phyloP scores from a whole-genome alignment of 2,888 invertebrate genomes.

The Stenodema calcarata region DNA sequence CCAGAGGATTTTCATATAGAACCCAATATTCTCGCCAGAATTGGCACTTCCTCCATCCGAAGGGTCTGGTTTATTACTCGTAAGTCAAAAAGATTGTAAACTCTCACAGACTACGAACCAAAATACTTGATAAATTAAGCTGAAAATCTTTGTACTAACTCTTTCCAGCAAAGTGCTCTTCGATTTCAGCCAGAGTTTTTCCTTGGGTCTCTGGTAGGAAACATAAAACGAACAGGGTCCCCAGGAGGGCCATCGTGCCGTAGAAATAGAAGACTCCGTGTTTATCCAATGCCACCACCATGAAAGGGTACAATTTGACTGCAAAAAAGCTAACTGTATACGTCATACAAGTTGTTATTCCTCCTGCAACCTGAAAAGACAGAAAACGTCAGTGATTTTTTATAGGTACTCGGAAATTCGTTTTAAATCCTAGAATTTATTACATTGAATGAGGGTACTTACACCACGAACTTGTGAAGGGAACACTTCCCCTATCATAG shows the following conservation, averaged over 20 bases:
- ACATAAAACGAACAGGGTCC: conserved; percentile 64
- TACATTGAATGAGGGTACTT: too few species aligned
- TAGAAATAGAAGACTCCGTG: conserved; percentile 64
- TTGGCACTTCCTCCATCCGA: too few species aligned
- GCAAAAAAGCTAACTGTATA: conserved; percentile 66
- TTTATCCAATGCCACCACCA: conserved; percentile 53
- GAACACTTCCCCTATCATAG: conserved; percentile 67
- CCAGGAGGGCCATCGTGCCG: conserved; percentile 62
- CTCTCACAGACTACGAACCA: too few species aligned
- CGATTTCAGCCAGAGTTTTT: conserved; percentile 65
- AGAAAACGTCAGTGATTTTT: background rate
- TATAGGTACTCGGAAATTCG: too few species aligned
- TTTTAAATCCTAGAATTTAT: too few species aligned
- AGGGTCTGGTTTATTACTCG: too few species aligned
- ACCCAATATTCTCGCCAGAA: too few species aligned
- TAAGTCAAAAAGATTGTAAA: too few species aligned
- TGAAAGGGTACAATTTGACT: conserved; percentile 64
- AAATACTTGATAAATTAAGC: too few species aligned
- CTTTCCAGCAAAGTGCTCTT: conserved; percentile 62
- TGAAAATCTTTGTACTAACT: conserved; percentile 40
- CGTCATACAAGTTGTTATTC: conserved; percentile 63
- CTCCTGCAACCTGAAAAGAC: conserved; percentile 60
- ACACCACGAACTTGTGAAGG: conserved; percentile 65
- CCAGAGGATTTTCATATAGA: too few species aligned
- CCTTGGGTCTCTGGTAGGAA: conserved; percentile 67